Evolutionary conservation across 2,888 invertebrate species (phyloP), one percentile per base, ranked within the genome.

Genomic region (Drosophila falleni): DNA sequence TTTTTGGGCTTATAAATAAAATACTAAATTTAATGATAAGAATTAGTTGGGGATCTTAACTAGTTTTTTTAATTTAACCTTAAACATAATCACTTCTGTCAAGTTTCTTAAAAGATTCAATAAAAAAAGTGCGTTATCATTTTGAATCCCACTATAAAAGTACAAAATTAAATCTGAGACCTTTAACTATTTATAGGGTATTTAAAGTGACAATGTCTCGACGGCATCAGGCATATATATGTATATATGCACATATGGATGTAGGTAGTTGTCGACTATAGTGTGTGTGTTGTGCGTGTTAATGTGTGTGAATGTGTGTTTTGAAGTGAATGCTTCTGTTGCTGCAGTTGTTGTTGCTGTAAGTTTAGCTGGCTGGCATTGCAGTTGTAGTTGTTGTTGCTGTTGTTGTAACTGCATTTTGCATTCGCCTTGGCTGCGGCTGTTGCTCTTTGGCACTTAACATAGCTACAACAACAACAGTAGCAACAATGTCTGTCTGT

Each of bases 241-340:
- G 2, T 19, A 19, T 2, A 19, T 19, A 19, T 19, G 19, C 2
- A 19, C 1, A 19, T 19, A 19, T 19, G 19, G 2, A 19, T 19
- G 19, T 19, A 19, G 59, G 61, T 58, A n/a, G n/a, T n/a, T n/a
- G n/a, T n/a, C n/a, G n/a, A n/a, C n/a, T n/a, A n/a, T n/a, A n/a
- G n/a, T n/a, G n/a, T n/a, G n/a, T n/a, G n/a, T n/a, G 11, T 31
- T 54, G 39, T 29, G 23, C 46, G 11, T 19, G 60, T 61, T 33
- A 65, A 46, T 53, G 46, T 68, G 23, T 46, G 46, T 29, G 4
- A 60, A 35, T 37, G 39, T 37, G 66, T 50, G 39, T 61, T 59
- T 59, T 62, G 31, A 77, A 67, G 78, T 76, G 71, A 87, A 72
- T 75, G 75, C 67, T 63, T 50, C 49, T 81, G 73, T 72, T 58